phyloP scores from a whole-genome alignment of 2,113 vertebrate species.

The Amphilophus citrinellus region DNA sequence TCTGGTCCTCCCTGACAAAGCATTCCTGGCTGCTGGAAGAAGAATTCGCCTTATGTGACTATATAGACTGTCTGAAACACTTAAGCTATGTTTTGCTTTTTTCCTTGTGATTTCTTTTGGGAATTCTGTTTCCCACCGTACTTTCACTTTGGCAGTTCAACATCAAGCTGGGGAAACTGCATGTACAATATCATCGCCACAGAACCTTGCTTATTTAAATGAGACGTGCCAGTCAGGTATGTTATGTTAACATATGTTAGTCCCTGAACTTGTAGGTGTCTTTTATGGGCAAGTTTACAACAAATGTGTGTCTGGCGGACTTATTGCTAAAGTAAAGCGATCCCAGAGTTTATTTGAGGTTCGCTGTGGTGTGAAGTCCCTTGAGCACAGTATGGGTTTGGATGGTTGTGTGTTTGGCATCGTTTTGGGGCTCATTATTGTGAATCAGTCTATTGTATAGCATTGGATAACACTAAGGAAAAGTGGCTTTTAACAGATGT shows the following conservation, averaged over 20 bases:
- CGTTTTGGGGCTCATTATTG: neutral
- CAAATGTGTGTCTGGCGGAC: constrained; percentile 10
- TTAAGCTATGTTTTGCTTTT: constrained; percentile 48
- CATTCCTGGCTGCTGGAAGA: constrained; percentile 62
- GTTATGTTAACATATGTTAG: constrained; percentile 65
- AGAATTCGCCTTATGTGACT: constrained; percentile 63
- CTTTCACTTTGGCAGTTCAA: constrained; percentile 49
- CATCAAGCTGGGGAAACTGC: constrained; percentile 71
- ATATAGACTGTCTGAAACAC: constrained; percentile 43
- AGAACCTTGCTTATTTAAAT: constrained; percentile 53
- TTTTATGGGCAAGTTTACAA: constrained; percentile 33
- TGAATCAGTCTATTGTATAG: neutral
- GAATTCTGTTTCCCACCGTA: constrained; percentile 12
- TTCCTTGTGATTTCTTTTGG: constrained; percentile 28
- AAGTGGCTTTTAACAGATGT: neutral
- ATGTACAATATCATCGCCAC: constrained; percentile 58
- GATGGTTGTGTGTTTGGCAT: neutral
- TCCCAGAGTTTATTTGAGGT: constrained; percentile 1
- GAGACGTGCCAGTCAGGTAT: constrained; percentile 46
- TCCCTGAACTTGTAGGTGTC: constrained; percentile 25
- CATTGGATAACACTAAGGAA: neutral
- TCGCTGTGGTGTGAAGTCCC: constrained; percentile 21
- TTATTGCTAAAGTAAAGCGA: constrained; percentile 25
- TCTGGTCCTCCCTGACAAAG: constrained; percentile 65
- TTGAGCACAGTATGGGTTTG: neutral